Base-by-base conservation (phyloP, 2,113 vertebrate species). In the Sceloporus tristichus region DNA sequence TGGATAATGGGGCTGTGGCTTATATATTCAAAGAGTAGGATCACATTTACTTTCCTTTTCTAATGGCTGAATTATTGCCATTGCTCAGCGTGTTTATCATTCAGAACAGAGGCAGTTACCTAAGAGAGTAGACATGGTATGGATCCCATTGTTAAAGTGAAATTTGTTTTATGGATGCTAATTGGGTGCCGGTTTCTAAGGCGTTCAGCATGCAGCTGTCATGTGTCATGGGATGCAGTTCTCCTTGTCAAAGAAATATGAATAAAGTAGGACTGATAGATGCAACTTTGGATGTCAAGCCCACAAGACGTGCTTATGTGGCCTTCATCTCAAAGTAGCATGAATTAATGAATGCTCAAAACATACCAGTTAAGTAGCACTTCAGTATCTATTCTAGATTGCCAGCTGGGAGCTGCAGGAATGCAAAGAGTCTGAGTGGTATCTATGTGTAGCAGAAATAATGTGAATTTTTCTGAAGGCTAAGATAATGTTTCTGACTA, bases 121-220 rank as follows among this genome's bases (percentile, higher is more conserved):
- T 5, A 1, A 71, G 13, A 0, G 59, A 0, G 38, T 0, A 56
- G 11, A 29, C 18, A 18, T 3, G 16, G 80, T 78, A 62, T 7
- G 38, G 62, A 87, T 3, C 9, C 54, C 42, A 75, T 80, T 53
- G 77, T 66, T 68, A 82, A 85, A 62, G 2, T 40, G 11, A 40
- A 48, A 68, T 29, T 81, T 25, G 19, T 76, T n/a, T 81, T 70
- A 54, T 21, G 56, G 42, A 29, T 1, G 34, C 75, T 38, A 0
- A 0, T 18, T 73, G 56, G 8, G 25, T 62, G 74, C 65, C 66
- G 34, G n/a, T 75, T 79, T 14, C 0, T n/a, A 87, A 87, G 53
- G 48, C 75, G 9, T 13, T 74, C 25, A 3, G 34, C 76, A 54
- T 42, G 21, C 53, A 29, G 42, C 54, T 54, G 40, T 81, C 78